Evolutionary conservation across 1,140 invertebrate genomes (phyloP).

Genomic region (Philaenus spumarius): DNA sequence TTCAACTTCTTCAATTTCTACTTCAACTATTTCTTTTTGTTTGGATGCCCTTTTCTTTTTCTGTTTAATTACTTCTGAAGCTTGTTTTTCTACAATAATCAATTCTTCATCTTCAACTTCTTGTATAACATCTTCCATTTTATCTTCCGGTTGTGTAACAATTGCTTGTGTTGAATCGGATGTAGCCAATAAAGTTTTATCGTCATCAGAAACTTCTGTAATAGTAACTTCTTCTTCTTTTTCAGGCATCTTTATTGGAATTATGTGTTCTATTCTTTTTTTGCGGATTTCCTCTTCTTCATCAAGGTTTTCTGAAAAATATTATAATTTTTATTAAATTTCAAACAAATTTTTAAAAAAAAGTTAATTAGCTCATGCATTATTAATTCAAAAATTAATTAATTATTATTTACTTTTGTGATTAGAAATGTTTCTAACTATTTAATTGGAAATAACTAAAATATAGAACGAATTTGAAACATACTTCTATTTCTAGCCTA

Average conservation of each 20-base stretch:
- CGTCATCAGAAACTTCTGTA: slow-evolving; percentile 29
- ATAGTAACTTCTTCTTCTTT: slow-evolving; percentile 25
- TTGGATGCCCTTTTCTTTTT: slow-evolving; percentile 26
- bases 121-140: slow-evolving; percentile 17
- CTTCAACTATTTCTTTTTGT: slow-evolving; percentile 28
- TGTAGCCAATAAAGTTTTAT: slow-evolving; percentile 12
- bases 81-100: slow-evolving; percentile 38
- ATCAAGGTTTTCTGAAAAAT: not conserved
- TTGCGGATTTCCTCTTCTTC: slow-evolving; percentile 18
- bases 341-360: too few relatives aligned
- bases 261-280: slow-evolving; percentile 9
- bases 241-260: not conserved
- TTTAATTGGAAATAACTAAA: too few relatives aligned
- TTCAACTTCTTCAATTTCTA: slow-evolving; percentile 20
- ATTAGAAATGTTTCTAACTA: too few relatives aligned
- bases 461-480: too few relatives aligned
- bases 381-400: too few relatives aligned
- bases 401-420: too few relatives aligned
- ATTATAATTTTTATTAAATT: too few relatives aligned
- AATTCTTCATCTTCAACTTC: slow-evolving; percentile 25
- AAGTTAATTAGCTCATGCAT: too few relatives aligned
- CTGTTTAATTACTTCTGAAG: slow-evolving; percentile 29
- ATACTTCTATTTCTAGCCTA: not conserved
- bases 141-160: slow-evolving; percentile 26
- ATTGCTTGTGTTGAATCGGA: slow-evolving; percentile 20